These are phyloP conservation scores for Bombus haemorrhoidalis DNA, from an alignment of 1,140 invertebrate species.

Conservation along the genomic window DNA sequence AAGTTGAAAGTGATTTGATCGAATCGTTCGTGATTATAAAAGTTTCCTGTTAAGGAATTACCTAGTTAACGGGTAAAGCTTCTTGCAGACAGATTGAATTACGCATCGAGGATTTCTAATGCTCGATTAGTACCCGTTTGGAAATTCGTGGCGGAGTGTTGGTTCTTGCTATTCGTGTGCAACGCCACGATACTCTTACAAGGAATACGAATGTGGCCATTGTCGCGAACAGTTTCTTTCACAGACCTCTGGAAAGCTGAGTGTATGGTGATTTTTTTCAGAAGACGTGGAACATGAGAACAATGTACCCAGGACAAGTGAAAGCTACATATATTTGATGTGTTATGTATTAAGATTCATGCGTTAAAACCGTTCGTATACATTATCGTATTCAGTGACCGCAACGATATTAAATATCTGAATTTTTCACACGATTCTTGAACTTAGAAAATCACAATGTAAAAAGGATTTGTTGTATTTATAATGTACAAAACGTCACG, in stretches of 20 bases:
- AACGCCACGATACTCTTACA: constrained; percentile 12
- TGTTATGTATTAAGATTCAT: constrained; percentile 16
- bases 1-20: not conserved
- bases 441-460: not conserved
- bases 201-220: constrained; percentile 44
- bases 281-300: not conserved
- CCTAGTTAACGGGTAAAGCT: not conserved
- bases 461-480: not conserved
- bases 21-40: not conserved
- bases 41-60: not conserved
- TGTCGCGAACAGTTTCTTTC: constrained; percentile 14
- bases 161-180: not conserved
- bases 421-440: not conserved
- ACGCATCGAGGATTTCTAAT: not conserved
- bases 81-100: not conserved
- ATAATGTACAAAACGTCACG: not conserved
- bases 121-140: constrained; percentile 9
- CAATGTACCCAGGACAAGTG: constrained; percentile 9
- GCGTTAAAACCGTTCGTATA: not conserved
- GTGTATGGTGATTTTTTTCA: constrained; percentile 22
- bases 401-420: not conserved
- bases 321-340: constrained; percentile 27
- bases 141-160: constrained; percentile 38
- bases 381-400: not conserved
- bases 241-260: not conserved